These are phyloP conservation scores for Gymnocypris eckloni DNA, from an alignment of 2,797 vertebrate genomes.

Conservation along the genomic window DNA sequence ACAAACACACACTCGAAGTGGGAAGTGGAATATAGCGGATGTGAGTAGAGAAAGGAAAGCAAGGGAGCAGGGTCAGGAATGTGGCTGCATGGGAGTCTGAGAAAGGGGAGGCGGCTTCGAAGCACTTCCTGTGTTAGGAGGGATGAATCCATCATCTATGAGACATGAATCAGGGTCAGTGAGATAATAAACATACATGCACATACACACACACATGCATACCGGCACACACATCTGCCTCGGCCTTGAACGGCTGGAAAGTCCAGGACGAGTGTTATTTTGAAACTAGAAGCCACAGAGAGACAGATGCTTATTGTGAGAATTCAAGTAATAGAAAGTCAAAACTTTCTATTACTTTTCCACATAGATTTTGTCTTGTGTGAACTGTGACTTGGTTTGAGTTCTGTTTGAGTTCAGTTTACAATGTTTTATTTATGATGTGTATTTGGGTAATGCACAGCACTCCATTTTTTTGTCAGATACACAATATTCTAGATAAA, in stretches of 20 bases:
- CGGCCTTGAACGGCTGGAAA: conserved; percentile 9
- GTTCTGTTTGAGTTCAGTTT: neutral
- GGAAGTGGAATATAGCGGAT: conserved; percentile 60
- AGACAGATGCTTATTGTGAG: neutral
- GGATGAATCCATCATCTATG: conserved; percentile 59
- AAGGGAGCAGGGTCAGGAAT: conserved; percentile 57
- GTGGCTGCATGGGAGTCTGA: conserved; percentile 55
- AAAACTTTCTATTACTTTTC: too few species aligned
- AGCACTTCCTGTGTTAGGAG: conserved; percentile 59
- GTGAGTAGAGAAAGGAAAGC: conserved; percentile 57
- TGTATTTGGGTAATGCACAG: neutral
- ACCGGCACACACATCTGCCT: conserved; percentile 11
- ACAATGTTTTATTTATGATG: neutral
- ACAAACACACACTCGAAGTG: neutral
- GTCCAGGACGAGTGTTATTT: neutral
- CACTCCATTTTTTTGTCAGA: neutral
- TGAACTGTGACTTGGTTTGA: neutral
- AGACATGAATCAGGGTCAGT: conserved; percentile 54
- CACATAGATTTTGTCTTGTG: too few species aligned
- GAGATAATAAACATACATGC: conserved; percentile 50
- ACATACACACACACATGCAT: conserved; percentile 26
- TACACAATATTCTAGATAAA: neutral
- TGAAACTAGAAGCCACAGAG: conserved; percentile 2
- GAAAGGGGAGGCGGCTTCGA: conserved; percentile 55
- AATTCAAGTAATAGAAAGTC: neutral